phyloP scores from a whole-genome alignment of 1,140 invertebrate species.

The Lepeophtheirus salmonis region DNA sequence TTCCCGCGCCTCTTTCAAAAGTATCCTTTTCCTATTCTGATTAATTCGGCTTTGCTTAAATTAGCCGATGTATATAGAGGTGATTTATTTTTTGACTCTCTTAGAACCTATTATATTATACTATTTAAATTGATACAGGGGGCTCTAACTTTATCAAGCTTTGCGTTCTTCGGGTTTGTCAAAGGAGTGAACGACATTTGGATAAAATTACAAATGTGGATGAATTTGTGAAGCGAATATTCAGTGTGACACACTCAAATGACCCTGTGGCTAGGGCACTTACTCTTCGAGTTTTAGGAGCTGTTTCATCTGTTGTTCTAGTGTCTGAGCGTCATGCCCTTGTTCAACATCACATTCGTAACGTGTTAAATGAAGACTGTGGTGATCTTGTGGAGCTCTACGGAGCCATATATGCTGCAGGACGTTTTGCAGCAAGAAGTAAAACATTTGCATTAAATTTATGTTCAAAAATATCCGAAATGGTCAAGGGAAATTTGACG shows the following conservation, averaged over 20 bases:
- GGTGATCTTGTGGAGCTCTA: conserved; percentile 86
- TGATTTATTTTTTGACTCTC: conserved; percentile 36
- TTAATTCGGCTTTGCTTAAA: conserved; percentile 87
- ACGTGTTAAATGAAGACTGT: conserved; percentile 58
- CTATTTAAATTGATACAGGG: background rate
- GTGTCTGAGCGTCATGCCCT: background rate
- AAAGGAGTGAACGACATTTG: conserved; percentile 85
- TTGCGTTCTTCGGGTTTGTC: conserved; percentile 79
- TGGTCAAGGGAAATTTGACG: conserved; percentile 78
- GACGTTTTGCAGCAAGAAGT: conserved; percentile 27
- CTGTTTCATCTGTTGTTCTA: conserved; percentile 53
- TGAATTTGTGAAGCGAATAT: conserved; percentile 80
- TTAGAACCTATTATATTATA: too few species aligned
- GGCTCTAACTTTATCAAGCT: conserved; percentile 70
- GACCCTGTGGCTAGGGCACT: conserved; percentile 76
- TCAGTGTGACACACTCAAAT: conserved; percentile 86
- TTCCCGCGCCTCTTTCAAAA: conserved; percentile 87
- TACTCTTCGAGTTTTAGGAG: conserved; percentile 68
- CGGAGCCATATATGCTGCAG: conserved; percentile 83
- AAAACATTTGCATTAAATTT: conserved; percentile 86
- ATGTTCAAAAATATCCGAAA: conserved; percentile 82
- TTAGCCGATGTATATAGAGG: conserved; percentile 79
- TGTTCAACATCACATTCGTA: conserved; percentile 58
- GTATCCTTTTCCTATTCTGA: conserved; percentile 91
- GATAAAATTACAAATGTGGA: conserved; percentile 93